phyloP scores from a whole-genome alignment of 2,888 invertebrate genomes.

The Drosophila hamatofila region DNA sequence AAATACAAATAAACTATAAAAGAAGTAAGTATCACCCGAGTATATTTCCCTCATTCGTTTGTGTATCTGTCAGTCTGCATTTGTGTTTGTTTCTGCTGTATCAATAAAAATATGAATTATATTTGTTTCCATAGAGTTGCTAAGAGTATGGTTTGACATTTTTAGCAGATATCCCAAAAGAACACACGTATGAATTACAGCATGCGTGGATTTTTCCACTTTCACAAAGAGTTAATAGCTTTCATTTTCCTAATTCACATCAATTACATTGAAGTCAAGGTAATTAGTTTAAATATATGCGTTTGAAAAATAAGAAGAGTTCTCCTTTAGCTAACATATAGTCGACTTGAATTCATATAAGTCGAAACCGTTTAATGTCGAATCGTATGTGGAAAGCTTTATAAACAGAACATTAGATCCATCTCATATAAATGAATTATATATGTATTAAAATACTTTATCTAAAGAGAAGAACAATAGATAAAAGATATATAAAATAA shows the following conservation, averaged over 20 bases:
- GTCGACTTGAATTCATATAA: not conserved
- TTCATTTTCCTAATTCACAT: too few species aligned
- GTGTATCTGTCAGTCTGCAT: not conserved
- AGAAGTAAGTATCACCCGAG: constrained; percentile 2
- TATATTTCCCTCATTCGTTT: not conserved
- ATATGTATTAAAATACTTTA: not conserved
- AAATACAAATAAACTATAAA: not conserved
- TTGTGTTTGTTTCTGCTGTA: not conserved
- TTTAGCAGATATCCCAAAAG: not conserved
- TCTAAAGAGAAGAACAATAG: not conserved
- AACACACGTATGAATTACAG: not conserved
- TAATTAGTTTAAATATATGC: not conserved
- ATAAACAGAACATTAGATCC: not conserved
- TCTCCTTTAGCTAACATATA: not conserved
- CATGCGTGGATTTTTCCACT: not conserved
- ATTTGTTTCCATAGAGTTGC: not conserved
- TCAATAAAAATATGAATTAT: not conserved
- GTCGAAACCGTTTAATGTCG: not conserved
- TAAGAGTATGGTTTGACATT: not conserved
- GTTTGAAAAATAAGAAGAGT: not conserved
- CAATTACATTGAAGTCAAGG: not conserved
- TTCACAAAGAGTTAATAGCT: not conserved
- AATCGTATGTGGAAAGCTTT: not conserved
- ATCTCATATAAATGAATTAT: not conserved
- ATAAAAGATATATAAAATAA: not conserved